Evolutionary conservation across 2,113 vertebrate genomes (phyloP).

Genomic region (Upupa epops): DNA sequence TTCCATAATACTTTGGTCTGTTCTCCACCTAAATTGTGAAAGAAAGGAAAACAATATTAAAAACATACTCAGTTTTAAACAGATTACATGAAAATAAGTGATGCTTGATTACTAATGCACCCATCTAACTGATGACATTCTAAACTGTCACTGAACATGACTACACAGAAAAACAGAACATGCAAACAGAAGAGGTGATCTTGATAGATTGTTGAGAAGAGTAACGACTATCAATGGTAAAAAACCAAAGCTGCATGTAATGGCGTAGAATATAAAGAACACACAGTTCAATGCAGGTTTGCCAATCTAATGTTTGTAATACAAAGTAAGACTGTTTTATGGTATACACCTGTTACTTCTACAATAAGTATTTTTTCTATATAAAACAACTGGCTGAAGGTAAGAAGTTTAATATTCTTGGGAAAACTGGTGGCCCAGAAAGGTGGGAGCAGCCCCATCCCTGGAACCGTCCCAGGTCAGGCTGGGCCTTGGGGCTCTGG

Average conservation of each 20-base stretch:
- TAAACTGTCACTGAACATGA: background rate
- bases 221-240: background rate
- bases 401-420: background rate
- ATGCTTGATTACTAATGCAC: background rate
- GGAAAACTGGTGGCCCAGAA: too few species aligned
- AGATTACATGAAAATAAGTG: background rate
- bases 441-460: too few species aligned
- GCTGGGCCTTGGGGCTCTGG: too few species aligned
- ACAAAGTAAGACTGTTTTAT: background rate
- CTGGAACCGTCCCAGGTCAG: too few species aligned
- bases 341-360: background rate
- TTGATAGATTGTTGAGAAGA: background rate
- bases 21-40: conserved; percentile 88
- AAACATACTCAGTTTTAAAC: conserved; percentile 33
- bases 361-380: background rate
- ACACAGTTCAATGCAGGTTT: background rate
- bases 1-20: conserved; percentile 97
- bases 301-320: background rate
- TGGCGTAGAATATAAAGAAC: background rate
- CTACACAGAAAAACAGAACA: background rate
- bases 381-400: background rate
- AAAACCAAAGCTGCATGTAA: background rate
- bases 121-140: background rate
- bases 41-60: conserved; percentile 34
- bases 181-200: background rate